Percentiles rank a stretch among this genome's conserved stretches.
Evolutionary conservation across 2,888 invertebrate species (phyloP).

Genomic region (Ormyrus labotus): DNA sequence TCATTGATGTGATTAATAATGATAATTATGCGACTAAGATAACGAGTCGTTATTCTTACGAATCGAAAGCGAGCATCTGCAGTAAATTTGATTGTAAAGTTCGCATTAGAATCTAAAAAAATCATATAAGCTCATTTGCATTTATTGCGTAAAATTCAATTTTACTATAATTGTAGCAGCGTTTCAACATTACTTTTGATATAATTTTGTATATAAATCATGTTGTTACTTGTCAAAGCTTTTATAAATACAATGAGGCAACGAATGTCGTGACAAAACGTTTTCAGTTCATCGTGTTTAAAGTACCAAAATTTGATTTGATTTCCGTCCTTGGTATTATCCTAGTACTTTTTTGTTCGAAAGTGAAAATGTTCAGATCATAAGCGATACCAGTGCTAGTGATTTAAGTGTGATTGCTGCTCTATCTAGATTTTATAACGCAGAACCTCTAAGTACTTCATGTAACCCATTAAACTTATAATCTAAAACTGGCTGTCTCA

Average conservation of each 20-base stretch:
- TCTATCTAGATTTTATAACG: slow-evolving; percentile 53
- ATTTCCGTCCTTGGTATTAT: slow-evolving; percentile 20
- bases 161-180: not conserved
- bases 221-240: slow-evolving; percentile 23
- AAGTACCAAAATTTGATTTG: not conserved
- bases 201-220: slow-evolving; percentile 41
- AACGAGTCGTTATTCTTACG: slow-evolving; percentile 25
- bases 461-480: slow-evolving; percentile 46
- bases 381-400: slow-evolving; percentile 37
- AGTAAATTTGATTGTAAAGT: slow-evolving; percentile 10
- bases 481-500: slow-evolving; percentile 34
- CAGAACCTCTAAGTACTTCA: slow-evolving; percentile 44
- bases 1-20: slow-evolving; percentile 42
- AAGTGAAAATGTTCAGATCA: slow-evolving; percentile 24
- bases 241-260: slow-evolving; percentile 39
- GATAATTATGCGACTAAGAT: slow-evolving; percentile 32
- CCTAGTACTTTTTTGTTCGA: slow-evolving; percentile 17
- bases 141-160: not conserved
- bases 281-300: not conserved
- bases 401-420: slow-evolving; percentile 42
- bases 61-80: slow-evolving; percentile 17
- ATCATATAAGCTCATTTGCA: not conserved
- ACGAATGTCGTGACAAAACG: slow-evolving; percentile 19
- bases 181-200: not conserved
- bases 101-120: not conserved